Evolutionary conservation across 2,113 vertebrate genomes (phyloP), one percentile per base, ranked within the genome.

Genomic region (Marmota flaviventris): DNA sequence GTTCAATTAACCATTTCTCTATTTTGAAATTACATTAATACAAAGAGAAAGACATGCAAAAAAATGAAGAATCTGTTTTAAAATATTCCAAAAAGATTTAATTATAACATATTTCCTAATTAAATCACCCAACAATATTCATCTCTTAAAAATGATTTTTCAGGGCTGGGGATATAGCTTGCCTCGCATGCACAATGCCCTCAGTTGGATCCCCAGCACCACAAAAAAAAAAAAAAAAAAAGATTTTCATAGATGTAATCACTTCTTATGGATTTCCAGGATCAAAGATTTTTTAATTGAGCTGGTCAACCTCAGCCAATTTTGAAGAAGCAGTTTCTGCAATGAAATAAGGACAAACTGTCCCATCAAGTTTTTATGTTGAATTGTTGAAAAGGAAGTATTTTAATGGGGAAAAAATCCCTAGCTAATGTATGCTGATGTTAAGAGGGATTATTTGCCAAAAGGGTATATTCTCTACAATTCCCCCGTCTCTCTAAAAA

Each of bases 1-100:
- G 95, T 97, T 97, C 86, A 79, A 95, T 95, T 97, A 77, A 97
- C 75, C 51, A 75, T 95, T 98, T 96, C 63, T 51, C 95, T 95
- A 96, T 95, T 89, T 87, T 96, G 78, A 39, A 97, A 97, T 89
- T 72, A n/a, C 87, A 92, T 93, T 97, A 96, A 97, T 72, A 91
- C 2, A 92, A 93, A 67, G 16, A 98, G 13, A 70, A 93, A 88
- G 37, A 76, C 29, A 73, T 86, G n/a, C 58, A 69, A 86, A 85
- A 89, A 77, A 48, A 83, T 48, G 37, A 94, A 78, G 10, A 88
- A 89, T 85, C 70, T 67, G 91, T 89, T 92, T 89, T 12, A 93
- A 85, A 95, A 37, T 93, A 51, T 93, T 86, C 25, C 53, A 87
- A 97, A 92, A 79, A 94, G 18, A 70, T 91, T 98, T 73, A 95